Base-by-base conservation (phyloP, 2,888 invertebrate species). In the Brachyptera risi region DNA sequence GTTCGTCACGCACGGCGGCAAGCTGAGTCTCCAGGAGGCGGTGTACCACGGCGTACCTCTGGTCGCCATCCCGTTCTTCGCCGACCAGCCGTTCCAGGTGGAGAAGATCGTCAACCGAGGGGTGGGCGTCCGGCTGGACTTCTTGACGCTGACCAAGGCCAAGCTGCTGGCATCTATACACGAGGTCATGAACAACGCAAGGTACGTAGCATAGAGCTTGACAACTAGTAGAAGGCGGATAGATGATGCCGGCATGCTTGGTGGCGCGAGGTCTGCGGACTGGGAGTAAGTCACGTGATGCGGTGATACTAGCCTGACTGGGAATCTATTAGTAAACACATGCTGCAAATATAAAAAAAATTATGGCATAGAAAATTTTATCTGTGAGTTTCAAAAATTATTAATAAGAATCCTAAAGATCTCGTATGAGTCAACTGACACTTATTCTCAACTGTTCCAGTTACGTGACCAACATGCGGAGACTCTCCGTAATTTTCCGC, bases 31-130 rank as follows among this genome's bases (percentile, higher is more conserved):
- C 15, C 76, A 73, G 0, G 79, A 80, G 65, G 73, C 78, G 0
- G 69, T 79, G 50, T 76, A 77, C 56, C 73, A 76, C 63, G 78
- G 76, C n/a, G 76, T 75, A 17, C 79, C 80, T 0, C 68, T 79
- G 13, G 67, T 80, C n/a, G 79, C 77, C 64, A 77, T 82, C 37
- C 80, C 81, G 0, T 69, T 80, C 37, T 80, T 79, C 66, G 79
- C 80, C 11, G 80, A 80, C 67, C 77, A 77, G 65, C 47, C 54
- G 5, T 49, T 65, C 62, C 72, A 76, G 67, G 69, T 75, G 15
- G 67, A 69, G 24, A 67, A 70, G 2, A 69, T 72, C 1, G 61
- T 66, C 2, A 62, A 61, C 1, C 60, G 66, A 19, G 76, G 76
- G 0, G 72, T 70, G 26, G 77, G 73, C 0, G 51, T 75, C 13